Base-by-base conservation (phyloP, 2,113 vertebrate species). In the Sinocyclocheilus anshuiensis region DNA sequence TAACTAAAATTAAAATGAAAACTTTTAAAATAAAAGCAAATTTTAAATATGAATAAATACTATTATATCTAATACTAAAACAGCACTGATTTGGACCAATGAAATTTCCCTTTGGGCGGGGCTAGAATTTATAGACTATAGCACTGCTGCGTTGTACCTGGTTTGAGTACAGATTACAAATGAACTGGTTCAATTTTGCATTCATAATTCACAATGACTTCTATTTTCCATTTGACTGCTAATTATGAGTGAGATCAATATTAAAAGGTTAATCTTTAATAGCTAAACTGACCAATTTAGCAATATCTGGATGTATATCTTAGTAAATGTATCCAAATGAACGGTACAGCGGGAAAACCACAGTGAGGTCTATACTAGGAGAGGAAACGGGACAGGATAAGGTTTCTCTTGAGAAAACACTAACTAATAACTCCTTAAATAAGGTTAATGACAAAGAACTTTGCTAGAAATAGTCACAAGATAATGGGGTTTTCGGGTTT, bases 331-430 rank as follows among this genome's bases (percentile, higher is more conserved):
- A 82, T 69, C 45, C 63, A 36, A 48, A 65, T 29, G 9, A 69
- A 63, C 4, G 13, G 63, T 59, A 36, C 26, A 12, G 12, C 1
- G 0, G 77, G 4, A 33, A 36, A 80, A 80, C 57, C 77, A 74
- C 81, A 74, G 69, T 84, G 69, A 42, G 50, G 81, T 72, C 81
- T 72, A 57, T 83, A 26, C 81, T 24, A 59, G 67, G 50, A 69
- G 26, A 83, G 50, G 50, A 83, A 39, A 57, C 48, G 71, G 39
- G 79, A 74, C 75, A n/a, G 5, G 26, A 57, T 57, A 24, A 13
- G 42, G 71, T 75, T 77, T 53, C 61, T 86, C 63, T 26, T 57
- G 42, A 15, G 57, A 22, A 81, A 88, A 83, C 33, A 75, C n/a
- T 57, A 42, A 39, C 61, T 67, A 26, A 81, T 76, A 76, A 1